Evolutionary conservation across 2,888 invertebrate genomes (phyloP), one percentile per base, ranked within the genome.

Genomic region (Drosophila nr. medialis): DNA sequence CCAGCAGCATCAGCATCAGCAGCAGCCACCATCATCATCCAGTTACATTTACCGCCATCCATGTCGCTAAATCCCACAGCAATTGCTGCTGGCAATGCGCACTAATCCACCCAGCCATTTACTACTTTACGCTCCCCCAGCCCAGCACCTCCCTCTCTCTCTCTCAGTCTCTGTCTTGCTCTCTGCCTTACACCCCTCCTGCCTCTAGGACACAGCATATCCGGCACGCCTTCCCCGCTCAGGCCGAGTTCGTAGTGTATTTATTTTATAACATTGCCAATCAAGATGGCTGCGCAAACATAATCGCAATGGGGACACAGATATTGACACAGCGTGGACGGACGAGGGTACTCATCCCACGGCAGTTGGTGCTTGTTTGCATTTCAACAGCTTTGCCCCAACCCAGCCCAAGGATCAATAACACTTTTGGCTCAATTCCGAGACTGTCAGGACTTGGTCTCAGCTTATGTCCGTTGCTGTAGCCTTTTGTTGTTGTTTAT

Each of bases 221-320:
- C 83, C 88, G 85, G 77, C 62, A 64, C 73, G 69, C 66, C 63
- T 49, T 66, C 68, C 61, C 53, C 60, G 40, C 50, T 10, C 60
- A 50, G 42, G 58, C 62, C 80, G 64, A 65, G 70, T 76, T 75
- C 78, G 72, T 84, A 87, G 83, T 81, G 90, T 92, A 93, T 93
- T 93, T 93, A 93, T 93, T 93, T 93, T 92, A 93, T 93, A 92
- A 92, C 92, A 92, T 93, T 92, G 92, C 92, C 92, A 93, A 93
- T 93, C 93, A 93, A 93, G 91, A 93, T 93, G 93, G 93, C 93
- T 93, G 92, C 92, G 91, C 92, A 93, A 93, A 93, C 92, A 93
- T 91, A 93, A 92, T 92, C 92, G 91, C 90, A 83, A 69, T 67
- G 80, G 73, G 61, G 70, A 72, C 82, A 55, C 80, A 68, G 78